Evolutionary conservation across 2,888 invertebrate species (phyloP), one percentile per base, ranked within the genome.

Genomic region (Pachymerium ferrugineum): DNA sequence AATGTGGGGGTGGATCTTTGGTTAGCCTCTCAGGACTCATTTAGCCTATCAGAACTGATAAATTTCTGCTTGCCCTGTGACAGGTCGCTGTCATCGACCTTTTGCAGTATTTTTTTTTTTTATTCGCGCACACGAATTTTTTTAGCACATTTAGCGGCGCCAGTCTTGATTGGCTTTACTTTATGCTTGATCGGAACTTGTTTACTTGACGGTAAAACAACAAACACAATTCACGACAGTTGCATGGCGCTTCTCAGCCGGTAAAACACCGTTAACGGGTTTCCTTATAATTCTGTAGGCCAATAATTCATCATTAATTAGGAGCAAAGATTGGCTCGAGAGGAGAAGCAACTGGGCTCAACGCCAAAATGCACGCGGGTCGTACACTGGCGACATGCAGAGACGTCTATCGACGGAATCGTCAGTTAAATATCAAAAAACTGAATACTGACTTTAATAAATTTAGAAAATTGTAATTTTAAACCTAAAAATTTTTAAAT

Each of bases 31-130:
- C 25, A 62, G 62, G 62, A 62, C 62, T 62, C 62, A 62, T 62
- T 62, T 62, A 62, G 62, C 62, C 62, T 62, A 62, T 62, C 62
- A 62, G 28, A 62, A 62, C 62, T 62, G 62, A 62, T 62, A 62
- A 62, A 62, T 62, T 62, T 62, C 62, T n/a, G 62, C 62, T 28
- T 62, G 62, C 25, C 62, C 28, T 62, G 62, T 62, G 62, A 62
- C 62, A 62, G 62, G 62, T 62, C 62, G 62, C 62, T 62, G 62
- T 62, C 62, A 62, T 62, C 62, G 62, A 62, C 62, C 62, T 62
- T 62, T 62, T 25, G n/a, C 22, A 19, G 4, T 54, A 54, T 54
- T 54, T 54, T 54, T 19, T 22, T 54, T 54, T 54, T 47, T 54
- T 54, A 38, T 3, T 38, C n/a, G n/a, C n/a, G n/a, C n/a, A n/a